Evolutionary conservation across 2,888 invertebrate genomes (phyloP).

Genomic region (Protonemura montana): DNA sequence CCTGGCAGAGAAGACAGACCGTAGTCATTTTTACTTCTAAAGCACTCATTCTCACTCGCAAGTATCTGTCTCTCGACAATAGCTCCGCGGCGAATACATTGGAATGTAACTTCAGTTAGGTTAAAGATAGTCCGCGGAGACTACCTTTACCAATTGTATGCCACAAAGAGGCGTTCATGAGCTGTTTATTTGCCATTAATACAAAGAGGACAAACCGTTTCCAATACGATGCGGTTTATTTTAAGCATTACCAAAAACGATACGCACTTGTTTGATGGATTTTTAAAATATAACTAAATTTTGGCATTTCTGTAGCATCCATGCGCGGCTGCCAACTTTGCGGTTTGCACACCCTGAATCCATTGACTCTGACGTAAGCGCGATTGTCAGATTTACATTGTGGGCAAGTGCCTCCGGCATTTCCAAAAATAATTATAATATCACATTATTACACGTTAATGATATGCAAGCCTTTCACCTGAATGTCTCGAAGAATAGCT

Average conservation of each 20-base stretch:
- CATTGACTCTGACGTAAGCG: background rate
- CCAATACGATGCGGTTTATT: background rate
- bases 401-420: background rate
- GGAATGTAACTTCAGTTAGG: background rate
- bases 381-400: background rate
- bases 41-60: conserved; percentile 45
- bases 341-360: background rate
- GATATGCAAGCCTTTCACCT: too few species aligned
- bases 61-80: background rate
- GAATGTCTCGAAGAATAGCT: too few species aligned
- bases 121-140: background rate
- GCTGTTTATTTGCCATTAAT: background rate
- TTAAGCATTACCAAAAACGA: background rate
- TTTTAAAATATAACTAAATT: background rate
- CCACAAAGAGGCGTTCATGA: background rate
- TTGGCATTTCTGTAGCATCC: background rate
- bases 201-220: background rate
- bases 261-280: background rate
- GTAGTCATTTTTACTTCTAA: background rate
- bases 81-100: background rate
- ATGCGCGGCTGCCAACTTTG: background rate
- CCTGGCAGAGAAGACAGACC: conserved; percentile 47
- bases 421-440: too few species aligned
- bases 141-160: background rate
- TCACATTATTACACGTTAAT: too few species aligned